Percentiles rank a stretch among this genome's conserved stretches.
Conservation (phyloP, 2,888 invertebrate genomes). For the Ditula angustiorana region DNA sequence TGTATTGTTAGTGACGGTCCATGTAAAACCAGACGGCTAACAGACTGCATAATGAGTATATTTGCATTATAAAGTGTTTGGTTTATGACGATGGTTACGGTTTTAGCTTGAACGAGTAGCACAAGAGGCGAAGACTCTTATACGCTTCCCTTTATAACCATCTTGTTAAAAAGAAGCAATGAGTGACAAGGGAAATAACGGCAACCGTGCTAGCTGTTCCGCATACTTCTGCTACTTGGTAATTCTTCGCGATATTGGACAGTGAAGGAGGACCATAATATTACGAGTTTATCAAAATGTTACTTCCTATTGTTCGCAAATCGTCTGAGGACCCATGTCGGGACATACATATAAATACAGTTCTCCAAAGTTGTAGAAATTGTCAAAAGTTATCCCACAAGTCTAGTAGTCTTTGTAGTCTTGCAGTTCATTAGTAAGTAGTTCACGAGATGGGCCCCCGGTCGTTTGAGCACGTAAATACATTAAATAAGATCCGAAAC, state of each 20-base stretch:
- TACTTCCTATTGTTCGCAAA: too few relatives aligned
- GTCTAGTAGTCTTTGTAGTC: too few relatives aligned
- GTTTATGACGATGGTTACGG: not conserved
- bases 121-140: not conserved
- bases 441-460: not conserved
- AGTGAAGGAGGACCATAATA: not conserved
- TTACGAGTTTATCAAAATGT: not conserved
- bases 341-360: not conserved
- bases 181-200: too few relatives aligned
- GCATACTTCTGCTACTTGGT: too few relatives aligned
- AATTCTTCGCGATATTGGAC: not conserved
- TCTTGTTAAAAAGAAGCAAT: not conserved
- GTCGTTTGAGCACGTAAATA: not conserved
- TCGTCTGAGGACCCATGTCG: not conserved
- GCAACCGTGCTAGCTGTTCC: not conserved
- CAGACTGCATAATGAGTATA: not conserved
- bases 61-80: not conserved
- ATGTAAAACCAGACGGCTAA: not conserved
- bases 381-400: too few relatives aligned
- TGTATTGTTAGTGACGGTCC: not conserved
- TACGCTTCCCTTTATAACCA: too few relatives aligned
- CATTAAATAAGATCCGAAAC: slow-evolving; percentile 7
- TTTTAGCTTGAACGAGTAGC: not conserved
- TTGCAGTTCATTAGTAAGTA: too few relatives aligned
- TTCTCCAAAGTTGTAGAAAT: not conserved